Evolutionary conservation across 1,140 invertebrate genomes (phyloP), one percentile per base, ranked within the genome.

Genomic region (Frieseomelitta varia): DNA sequence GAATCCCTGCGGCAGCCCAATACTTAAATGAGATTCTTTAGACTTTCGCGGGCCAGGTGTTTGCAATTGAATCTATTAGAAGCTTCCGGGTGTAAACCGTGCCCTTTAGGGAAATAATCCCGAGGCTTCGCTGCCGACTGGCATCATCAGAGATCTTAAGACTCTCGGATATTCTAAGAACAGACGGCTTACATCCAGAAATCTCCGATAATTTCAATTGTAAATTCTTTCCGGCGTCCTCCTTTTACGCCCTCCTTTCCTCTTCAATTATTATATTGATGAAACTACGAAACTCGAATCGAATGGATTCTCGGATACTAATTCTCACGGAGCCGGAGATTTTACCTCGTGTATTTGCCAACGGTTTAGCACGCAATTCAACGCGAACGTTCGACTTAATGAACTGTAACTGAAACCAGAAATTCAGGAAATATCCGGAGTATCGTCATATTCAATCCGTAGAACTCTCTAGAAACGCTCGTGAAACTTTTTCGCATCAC

Each of bases 81-180:
- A 53, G n/a, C 53, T 67, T 39, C 77, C 47, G 51, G 55, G 12
- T 55, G 30, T 79, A 68, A 79, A 68, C 63, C 77, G 39, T n/a
- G n/a, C 61, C 55, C 74, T 69, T 71, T 55, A 47, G 67, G 67
- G 47, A 79, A 84, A 84, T 71, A 78, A 84, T 79, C 39, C 67
- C 56, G 19, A 61, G 24, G 55, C 15, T n/a, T n/a, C 24, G 55
- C 1, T 56, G 27, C 4, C 15, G 17, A 21, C n/a, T 51, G 53
- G n/a, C 39, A 30, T 65, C 76, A 27, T 69, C 67, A 15, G 24
- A 30, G 24, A 27, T 55, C n/a, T 24, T n/a, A 27, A 53, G 2
- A 24, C 51, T 1, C 21, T 27, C 4, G 10, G 68, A 61, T 73
- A 51, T 58, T 61, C 56, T 11, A 12, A 53, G 34, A 55, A 19